These are phyloP conservation scores for Oryzias javanicus DNA, from an alignment of 2,113 vertebrate species.

Conservation along the genomic window DNA sequence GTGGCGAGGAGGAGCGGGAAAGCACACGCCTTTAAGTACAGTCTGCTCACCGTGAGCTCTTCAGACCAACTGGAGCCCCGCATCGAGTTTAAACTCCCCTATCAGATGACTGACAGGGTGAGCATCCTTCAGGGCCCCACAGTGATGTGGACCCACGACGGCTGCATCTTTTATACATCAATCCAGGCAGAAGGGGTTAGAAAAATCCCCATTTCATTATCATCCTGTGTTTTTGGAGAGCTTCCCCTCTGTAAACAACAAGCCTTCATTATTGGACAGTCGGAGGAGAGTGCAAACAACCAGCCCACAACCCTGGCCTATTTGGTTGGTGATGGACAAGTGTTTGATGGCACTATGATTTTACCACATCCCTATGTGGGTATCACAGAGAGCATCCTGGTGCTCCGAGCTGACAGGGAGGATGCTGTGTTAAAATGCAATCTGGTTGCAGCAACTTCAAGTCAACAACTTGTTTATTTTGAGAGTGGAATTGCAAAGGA, in stretches of 20 bases:
- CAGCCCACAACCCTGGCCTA: conserved; percentile 72
- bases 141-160: conserved; percentile 80
- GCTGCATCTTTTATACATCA: conserved; percentile 77
- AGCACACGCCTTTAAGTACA: conserved; percentile 68
- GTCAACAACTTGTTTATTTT: conserved; percentile 85
- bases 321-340: conserved; percentile 68
- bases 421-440: conserved; percentile 64
- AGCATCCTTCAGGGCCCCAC: conserved; percentile 83
- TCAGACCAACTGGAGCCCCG: conserved; percentile 72
- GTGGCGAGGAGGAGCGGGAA: conserved; percentile 66
- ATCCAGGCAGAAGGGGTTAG: conserved; percentile 59
- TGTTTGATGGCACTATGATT: conserved; percentile 67
- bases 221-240: conserved; percentile 79
- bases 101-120: conserved; percentile 76
- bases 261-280: conserved; percentile 76
- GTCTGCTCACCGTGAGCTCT: conserved; percentile 76
- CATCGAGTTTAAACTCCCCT: conserved; percentile 78
- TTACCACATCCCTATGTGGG: conserved; percentile 84
- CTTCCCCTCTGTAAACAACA: conserved; percentile 68
- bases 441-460: conserved; percentile 78
- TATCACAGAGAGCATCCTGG: conserved; percentile 73
- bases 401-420: conserved; percentile 65
- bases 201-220: conserved; percentile 74
- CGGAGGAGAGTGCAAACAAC: conserved; percentile 10
- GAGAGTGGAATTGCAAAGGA: conserved; percentile 81